Conservation (phyloP, 2,888 invertebrate species). For the Drosophila birchii region DNA sequence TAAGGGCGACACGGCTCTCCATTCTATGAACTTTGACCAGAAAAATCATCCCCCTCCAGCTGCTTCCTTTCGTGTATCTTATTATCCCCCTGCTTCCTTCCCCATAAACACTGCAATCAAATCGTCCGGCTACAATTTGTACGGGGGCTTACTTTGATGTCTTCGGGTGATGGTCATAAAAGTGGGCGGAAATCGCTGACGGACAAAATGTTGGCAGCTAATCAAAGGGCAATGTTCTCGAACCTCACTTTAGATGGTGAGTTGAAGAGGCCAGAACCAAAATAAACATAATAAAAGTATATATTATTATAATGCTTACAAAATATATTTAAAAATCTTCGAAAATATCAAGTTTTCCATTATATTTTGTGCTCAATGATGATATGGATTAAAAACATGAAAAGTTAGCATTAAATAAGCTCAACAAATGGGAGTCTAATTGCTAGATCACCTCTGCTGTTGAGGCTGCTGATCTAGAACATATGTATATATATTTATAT, state of each 20-base stretch:
- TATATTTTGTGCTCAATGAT: no score
- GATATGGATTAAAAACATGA: no score
- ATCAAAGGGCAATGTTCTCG: constrained; percentile 16
- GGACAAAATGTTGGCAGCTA: constrained; percentile 15
- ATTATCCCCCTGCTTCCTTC: constrained; percentile 3
- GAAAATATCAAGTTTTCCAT: background rate
- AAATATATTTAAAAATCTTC: background rate
- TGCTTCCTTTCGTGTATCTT: background rate
- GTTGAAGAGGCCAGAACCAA: background rate
- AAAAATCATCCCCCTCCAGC: background rate
- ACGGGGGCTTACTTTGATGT: constrained; percentile 86
- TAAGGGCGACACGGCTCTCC: background rate
- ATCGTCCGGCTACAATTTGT: constrained; percentile 99
- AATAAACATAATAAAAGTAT: background rate
- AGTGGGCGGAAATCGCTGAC: constrained; percentile 38
- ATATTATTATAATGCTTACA: background rate
- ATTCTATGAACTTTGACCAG: background rate
- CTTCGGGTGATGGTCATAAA: constrained; percentile 26
- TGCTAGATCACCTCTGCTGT: no score
- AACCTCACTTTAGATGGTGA: background rate
- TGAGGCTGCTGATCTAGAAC: no score
- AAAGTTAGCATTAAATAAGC: no score
- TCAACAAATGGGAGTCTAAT: no score
- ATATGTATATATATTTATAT: no score
- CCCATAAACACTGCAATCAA: constrained; percentile 80